Percentiles rank a stretch among this genome's conserved stretches.
Conservation (phyloP, 2,888 invertebrate species). For the Psococerastis gibbosa region DNA sequence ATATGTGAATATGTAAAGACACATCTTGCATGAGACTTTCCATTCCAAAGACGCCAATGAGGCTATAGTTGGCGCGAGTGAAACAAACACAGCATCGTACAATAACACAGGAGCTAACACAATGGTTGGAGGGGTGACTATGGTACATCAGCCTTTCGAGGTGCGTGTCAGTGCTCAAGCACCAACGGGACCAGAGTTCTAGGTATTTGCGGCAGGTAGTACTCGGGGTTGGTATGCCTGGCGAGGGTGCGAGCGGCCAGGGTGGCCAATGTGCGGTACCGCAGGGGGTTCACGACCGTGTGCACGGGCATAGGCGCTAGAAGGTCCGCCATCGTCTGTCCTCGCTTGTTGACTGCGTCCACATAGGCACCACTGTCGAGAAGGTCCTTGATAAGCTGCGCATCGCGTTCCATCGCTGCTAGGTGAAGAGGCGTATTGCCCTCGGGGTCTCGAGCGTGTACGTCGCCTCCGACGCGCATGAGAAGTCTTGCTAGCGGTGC, state of each 20-base stretch:
- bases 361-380: conserved; percentile 68
- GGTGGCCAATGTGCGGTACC: conserved; percentile 65
- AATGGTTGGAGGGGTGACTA: no score
- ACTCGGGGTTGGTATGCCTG: conserved; percentile 22
- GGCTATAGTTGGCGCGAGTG: no score
- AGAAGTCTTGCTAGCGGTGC: conserved; percentile 50
- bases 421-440: conserved; percentile 81
- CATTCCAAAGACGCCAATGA: no score
- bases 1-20: no score
- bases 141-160: neutral
- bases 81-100: no score
- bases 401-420: conserved; percentile 49
- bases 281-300: conserved; percentile 52
- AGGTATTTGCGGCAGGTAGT: conserved; percentile 26
- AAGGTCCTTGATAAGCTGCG: conserved; percentile 48
- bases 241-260: conserved; percentile 62
- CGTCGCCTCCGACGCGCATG: conserved; percentile 64
- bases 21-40: no score
- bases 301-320: conserved; percentile 31
- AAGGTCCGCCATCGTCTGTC: conserved; percentile 54
- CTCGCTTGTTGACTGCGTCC: conserved; percentile 58
- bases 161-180: conserved; percentile 23
- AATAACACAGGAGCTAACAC: no score
- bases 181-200: conserved; percentile 26
- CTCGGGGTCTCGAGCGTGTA: conserved; percentile 57